phyloP scores from a whole-genome alignment of 2,113 vertebrate species.

The Gopherus flavomarginatus region DNA sequence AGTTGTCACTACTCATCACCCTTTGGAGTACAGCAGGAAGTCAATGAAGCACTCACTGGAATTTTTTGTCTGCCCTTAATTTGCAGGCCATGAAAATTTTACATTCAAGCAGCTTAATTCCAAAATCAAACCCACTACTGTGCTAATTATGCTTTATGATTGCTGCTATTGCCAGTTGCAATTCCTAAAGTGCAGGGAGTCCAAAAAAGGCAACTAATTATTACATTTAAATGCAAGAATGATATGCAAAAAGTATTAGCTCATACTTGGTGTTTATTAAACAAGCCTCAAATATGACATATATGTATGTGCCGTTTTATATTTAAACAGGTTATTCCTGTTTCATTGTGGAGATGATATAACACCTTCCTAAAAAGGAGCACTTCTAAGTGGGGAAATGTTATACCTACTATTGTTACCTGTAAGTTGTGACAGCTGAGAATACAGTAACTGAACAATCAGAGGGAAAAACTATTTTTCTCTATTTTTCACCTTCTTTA shows the following conservation, averaged over 20 bases:
- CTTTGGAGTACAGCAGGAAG: background rate
- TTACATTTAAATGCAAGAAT: background rate
- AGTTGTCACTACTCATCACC: background rate
- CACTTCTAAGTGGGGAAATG: background rate
- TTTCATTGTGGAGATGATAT: background rate
- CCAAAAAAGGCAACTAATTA: background rate
- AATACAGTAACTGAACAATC: fast-evolving
- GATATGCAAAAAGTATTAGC: background rate
- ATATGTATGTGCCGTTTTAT: background rate
- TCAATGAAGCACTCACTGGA: slow-evolving; percentile 13
- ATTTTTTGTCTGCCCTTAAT: background rate
- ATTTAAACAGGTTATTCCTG: background rate
- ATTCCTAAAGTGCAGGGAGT: background rate
- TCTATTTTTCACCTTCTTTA: background rate
- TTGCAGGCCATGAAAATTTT: background rate
- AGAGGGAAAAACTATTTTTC: background rate
- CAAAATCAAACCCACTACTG: background rate
- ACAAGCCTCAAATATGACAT: background rate
- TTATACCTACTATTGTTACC: background rate
- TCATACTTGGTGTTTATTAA: background rate
- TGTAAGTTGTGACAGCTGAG: background rate
- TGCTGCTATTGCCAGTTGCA: background rate
- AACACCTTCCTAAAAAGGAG: background rate
- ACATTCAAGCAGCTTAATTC: background rate
- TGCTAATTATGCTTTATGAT: background rate